phyloP scores from a whole-genome alignment of 2,113 vertebrate genomes.

The Scartelaos histophorus region DNA sequence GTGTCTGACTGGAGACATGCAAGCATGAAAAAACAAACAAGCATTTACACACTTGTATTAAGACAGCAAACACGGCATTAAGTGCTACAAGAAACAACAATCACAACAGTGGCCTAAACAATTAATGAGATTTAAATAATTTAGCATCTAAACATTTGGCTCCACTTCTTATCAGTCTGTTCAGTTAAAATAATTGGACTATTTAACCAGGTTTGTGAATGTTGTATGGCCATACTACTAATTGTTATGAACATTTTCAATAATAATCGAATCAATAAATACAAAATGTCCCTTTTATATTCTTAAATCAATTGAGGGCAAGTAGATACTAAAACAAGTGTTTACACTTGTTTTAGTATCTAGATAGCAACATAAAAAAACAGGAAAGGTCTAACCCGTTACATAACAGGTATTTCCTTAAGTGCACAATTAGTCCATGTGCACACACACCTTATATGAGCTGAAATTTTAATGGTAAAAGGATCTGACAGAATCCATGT shows the following conservation, averaged over 20 bases:
- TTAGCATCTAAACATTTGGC: slow-evolving; percentile 37
- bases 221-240: no score
- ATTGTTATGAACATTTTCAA: not conserved
- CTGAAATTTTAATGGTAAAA: slow-evolving; percentile 63
- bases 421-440: slow-evolving; percentile 49
- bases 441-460: slow-evolving; percentile 53
- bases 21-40: slow-evolving; percentile 13
- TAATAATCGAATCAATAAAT: not conserved
- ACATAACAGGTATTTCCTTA: slow-evolving; percentile 33
- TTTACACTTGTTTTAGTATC: not conserved
- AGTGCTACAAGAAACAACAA: slow-evolving; percentile 19
- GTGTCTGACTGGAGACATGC: slow-evolving; percentile 72
- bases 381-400: slow-evolving; percentile 3
- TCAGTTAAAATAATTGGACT: not conserved
- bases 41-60: slow-evolving; percentile 13
- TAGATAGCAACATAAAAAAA: not conserved
- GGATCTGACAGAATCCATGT: slow-evolving; percentile 49
- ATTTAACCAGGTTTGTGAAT: no score
- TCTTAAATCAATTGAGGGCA: not conserved
- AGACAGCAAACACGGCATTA: not conserved
- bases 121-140: slow-evolving; percentile 59
- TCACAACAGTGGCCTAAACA: slow-evolving; percentile 63
- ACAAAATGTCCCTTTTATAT: not conserved
- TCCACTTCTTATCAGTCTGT: not conserved
- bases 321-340: no score